Evolutionary conservation across 2,797 vertebrate genomes (phyloP), one percentile per base, ranked within the genome.

Genomic region (Malacoctenus gilli): DNA sequence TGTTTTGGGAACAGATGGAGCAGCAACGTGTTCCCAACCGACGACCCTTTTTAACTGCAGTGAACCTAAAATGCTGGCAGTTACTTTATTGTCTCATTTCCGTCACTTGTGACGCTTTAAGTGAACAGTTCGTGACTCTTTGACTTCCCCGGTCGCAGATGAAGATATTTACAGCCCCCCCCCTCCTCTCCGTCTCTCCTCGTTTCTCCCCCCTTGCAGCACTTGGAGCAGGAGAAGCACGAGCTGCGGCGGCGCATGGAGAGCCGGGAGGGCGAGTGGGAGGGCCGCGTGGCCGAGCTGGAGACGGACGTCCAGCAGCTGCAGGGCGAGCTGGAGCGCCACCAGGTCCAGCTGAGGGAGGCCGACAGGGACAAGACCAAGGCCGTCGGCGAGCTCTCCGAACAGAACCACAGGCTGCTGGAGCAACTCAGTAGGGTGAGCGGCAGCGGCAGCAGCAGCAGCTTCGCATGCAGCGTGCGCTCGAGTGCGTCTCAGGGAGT

Each of bases 371-470:
- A 97, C 79, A 98, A 97, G 87, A 94, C 90, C 0, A 92, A 92
- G 38, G 92, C 92, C 1, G 92, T 99, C 78, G 92, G 94, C 35
- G 95, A 98, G 79, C 92, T 99, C 56, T 96, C 96, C 0, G 96
- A 99, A 86, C 96, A 99, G 90, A 98, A 98, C 93, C 96, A 99
- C 61, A 93, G 94, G 79, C 91, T 99, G 66, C 83, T 99, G 87
- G 96, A 99, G 88, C 95, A 99, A 85, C 96, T 99, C 85, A 96
- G 86, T 80, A 93, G 93, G 94, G 97, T 99, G 79, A 97, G 96
- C 4, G 31, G n/a, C n/a, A 2, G 16, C 6, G 20, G 14, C 41
- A n/a, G n/a, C n/a, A n/a, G n/a, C n/a, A n/a, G n/a, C n/a, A n/a
- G n/a, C n/a, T n/a, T n/a, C n/a, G n/a, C n/a, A n/a, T n/a, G n/a